Evolutionary conservation across 2,888 invertebrate genomes (phyloP), one percentile per base, ranked within the genome.

Genomic region (Orgyia antiqua): DNA sequence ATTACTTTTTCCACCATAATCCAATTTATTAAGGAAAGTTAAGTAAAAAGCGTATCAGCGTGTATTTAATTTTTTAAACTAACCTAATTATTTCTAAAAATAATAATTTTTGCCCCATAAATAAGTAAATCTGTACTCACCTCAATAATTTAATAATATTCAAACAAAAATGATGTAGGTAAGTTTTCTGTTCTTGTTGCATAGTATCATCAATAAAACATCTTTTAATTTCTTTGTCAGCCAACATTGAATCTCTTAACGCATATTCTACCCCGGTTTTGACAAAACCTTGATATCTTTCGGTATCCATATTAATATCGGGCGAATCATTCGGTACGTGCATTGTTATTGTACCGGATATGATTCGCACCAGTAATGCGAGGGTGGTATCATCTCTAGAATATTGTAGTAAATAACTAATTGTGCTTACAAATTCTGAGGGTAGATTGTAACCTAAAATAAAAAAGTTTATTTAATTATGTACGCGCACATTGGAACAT

Each of bases 351-450:
- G 91, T 90, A n/a, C 89, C 89, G 0, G 88, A 87, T 29, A 92
- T 78, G 10, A 92, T 88, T 7, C 89, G 83, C 1, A 92, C 87
- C 9, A 92, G 55, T 0, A 91, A 75, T 0, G 89, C 90, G 15
- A 92, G 63, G 4, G 91, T 90, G 4, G 88, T 83, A 27, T 88
- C 84, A 10, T 80, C 86, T 27, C 87, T 78, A 0, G 90, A 88
- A 51, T 90, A 88, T 57, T 89, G 88, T 2, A 92, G 74, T 7
- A 92, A 64, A 51, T 83, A 89, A 31, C 89, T 88, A 4, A 89
- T 84, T 0, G 90, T 89, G 49, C 87, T 88, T 1, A 92, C 86
- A 30, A 92, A 82, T 39, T 90, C 87, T 1, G 90, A 88, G 0
- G 90, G 88, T 45, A 89, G 88, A 31, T 87, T 88, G 50, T 88